These are phyloP conservation scores for Drosophila mimica DNA, from an alignment of 2,888 invertebrate genomes.

Conservation along the genomic window DNA sequence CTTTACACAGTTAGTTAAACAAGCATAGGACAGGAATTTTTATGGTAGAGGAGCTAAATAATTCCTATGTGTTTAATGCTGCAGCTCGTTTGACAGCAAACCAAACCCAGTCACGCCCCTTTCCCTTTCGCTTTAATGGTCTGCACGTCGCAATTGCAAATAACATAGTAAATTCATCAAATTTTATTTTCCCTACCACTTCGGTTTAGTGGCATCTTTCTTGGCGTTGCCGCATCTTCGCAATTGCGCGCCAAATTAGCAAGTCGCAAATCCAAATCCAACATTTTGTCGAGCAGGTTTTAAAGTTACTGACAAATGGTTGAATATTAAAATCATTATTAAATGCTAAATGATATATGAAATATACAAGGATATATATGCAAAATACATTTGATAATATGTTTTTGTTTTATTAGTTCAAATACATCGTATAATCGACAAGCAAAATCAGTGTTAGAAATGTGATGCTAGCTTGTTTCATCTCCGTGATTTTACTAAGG, in stretches of 20 bases:
- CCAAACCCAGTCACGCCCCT: constrained; percentile 58
- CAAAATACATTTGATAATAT: background rate
- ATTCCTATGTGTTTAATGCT: constrained; percentile 65
- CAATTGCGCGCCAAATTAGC: constrained; percentile 33
- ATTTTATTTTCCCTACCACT: constrained; percentile 14
- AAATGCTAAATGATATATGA: background rate
- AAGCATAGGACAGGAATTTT: constrained; percentile 17
- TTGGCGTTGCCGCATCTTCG: constrained; percentile 25
- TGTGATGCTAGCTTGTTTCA: background rate
- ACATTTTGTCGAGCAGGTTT: constrained; percentile 17
- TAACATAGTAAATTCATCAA: constrained; percentile 55
- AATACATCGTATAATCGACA: background rate
- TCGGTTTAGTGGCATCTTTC: background rate
- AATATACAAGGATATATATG: background rate
- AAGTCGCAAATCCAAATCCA: constrained; percentile 24
- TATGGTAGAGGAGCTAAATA: constrained; percentile 14
- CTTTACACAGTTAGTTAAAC: constrained; percentile 75
- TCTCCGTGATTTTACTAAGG: background rate
- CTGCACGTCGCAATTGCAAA: constrained; percentile 65
- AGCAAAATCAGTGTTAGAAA: background rate
- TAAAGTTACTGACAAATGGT: background rate
- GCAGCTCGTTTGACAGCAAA: constrained; percentile 50
- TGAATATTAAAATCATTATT: constrained; percentile 6
- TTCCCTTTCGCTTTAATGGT: constrained; percentile 30
- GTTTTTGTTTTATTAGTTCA: too few relatives aligned